Conservation (phyloP, 2,113 vertebrate genomes). For the Myotis davidii region DNA sequence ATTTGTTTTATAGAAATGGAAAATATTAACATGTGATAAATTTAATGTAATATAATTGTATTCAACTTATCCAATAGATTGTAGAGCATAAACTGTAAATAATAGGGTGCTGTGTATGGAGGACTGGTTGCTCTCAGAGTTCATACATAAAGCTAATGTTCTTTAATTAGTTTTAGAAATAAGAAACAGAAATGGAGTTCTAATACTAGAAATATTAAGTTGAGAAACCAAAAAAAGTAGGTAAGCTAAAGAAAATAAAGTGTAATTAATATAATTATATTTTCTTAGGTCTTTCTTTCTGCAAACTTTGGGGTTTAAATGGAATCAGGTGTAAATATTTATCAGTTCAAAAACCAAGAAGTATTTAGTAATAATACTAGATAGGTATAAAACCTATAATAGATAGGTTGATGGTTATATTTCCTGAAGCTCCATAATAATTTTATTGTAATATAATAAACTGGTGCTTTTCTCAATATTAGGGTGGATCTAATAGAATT, state of each 20-base stretch:
- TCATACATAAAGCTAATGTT: neutral
- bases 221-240: neutral
- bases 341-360: neutral
- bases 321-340: neutral
- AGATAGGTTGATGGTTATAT: neutral
- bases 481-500: neutral
- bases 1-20: too few relatives aligned
- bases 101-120: neutral
- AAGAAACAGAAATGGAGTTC: neutral
- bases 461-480: neutral
- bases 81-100: neutral
- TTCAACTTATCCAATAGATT: neutral
- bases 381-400: neutral
- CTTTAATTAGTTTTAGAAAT: neutral
- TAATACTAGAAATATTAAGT: neutral
- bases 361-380: neutral
- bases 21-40: neutral
- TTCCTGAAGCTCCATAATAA: neutral
- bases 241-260: neutral
- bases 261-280: neutral
- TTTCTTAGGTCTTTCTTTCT: neutral
- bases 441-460: neutral
- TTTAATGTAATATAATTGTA: neutral
- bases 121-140: neutral
- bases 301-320: neutral